Conservation (phyloP, 2,888 invertebrate genomes). For the Scrobipalpa costella region DNA sequence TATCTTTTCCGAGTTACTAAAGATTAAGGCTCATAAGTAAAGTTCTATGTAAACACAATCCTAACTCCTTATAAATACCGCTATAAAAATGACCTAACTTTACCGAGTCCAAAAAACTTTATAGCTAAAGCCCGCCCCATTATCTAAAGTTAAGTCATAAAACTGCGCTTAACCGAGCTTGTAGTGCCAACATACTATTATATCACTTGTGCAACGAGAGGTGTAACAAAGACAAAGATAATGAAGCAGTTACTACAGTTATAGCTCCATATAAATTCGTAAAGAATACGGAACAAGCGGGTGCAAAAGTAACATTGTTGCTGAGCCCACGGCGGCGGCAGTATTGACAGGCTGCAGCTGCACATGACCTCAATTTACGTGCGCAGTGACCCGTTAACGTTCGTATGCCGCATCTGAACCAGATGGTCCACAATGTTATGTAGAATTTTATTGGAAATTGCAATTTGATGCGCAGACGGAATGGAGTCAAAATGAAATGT, state of each 20-base stretch:
- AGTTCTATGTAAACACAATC: too few relatives aligned
- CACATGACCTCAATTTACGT: slow-evolving; percentile 60
- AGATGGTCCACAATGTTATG: neutral
- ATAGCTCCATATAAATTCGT: neutral
- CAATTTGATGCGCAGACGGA: too few relatives aligned
- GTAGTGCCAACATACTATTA: neutral
- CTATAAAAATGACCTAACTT: too few relatives aligned
- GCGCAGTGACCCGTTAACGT: slow-evolving; percentile 57
- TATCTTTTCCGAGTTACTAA: neutral
- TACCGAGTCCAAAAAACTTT: too few relatives aligned
- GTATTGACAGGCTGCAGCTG: slow-evolving; percentile 30
- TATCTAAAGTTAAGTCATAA: neutral
- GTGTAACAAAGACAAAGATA: slow-evolving; percentile 8
- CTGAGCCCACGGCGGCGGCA: slow-evolving; percentile 7
- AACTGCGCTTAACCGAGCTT: neutral
- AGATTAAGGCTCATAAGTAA: too few relatives aligned
- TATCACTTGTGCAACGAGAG: slow-evolving; percentile 13
- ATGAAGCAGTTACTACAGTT: neutral
- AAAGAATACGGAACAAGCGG: neutral
- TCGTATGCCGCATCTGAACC: slow-evolving; percentile 23
- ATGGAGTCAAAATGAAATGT: too few relatives aligned
- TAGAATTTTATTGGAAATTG: neutral
- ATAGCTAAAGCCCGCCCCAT: too few relatives aligned
- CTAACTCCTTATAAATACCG: too few relatives aligned
- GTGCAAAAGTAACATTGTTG: slow-evolving; percentile 16